These are phyloP conservation scores for Macropus fuliginosus DNA, from an alignment of 2,797 vertebrate genomes.

Conservation along the genomic window DNA sequence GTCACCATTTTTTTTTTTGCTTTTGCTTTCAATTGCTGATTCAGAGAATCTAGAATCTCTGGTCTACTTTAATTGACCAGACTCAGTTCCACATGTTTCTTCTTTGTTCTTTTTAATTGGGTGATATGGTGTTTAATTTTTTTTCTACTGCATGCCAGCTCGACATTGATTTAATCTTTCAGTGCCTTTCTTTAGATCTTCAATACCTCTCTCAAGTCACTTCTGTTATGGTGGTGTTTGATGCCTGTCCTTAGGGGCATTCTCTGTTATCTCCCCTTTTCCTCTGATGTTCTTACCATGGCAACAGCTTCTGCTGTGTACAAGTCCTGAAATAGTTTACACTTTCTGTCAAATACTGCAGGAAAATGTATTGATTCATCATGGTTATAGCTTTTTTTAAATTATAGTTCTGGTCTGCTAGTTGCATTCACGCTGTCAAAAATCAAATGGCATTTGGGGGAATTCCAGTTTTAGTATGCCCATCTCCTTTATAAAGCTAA, in stretches of 20 bases:
- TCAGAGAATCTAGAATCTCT: not conserved
- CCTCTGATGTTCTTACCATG: not conserved
- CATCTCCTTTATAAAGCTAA: not conserved
- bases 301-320: not conserved
- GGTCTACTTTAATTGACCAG: not conserved
- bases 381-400: not conserved
- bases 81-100: not conserved
- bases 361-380: not conserved
- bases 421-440: not conserved
- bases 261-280: not conserved
- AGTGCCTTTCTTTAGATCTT: not conserved
- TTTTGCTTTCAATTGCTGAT: not conserved
- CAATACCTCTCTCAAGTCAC: not conserved
- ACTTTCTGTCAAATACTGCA: not conserved
- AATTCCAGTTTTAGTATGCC: conserved; percentile 1
- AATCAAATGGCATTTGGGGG: not conserved
- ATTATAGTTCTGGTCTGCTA: not conserved
- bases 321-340: not conserved
- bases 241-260: not conserved
- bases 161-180: not conserved
- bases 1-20: not conserved
- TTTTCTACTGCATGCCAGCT: not conserved
- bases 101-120: not conserved
- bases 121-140: not conserved
- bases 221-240: not conserved